Evolutionary conservation across 2,888 invertebrate species (phyloP).

Genomic region (Agrilus biguttatus): DNA sequence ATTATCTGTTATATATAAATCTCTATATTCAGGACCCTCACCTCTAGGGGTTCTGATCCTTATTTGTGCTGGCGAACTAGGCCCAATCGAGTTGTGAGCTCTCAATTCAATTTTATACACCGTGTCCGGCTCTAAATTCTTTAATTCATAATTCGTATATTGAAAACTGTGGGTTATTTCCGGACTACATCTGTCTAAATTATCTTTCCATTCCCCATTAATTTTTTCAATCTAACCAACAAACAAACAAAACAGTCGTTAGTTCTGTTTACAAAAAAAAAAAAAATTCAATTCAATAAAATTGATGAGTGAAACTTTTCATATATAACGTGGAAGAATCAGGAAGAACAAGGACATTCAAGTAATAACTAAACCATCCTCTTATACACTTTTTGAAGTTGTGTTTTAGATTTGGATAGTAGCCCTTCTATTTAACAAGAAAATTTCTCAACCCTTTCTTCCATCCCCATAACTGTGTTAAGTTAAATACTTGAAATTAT

Average conservation of each 20-base stretch:
- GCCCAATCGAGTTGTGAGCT: constrained; percentile 77
- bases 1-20: constrained; percentile 7
- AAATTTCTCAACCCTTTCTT: too few species aligned
- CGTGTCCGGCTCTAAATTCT: constrained; percentile 58
- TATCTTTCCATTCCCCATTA: constrained; percentile 49
- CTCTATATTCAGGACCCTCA: constrained; percentile 39
- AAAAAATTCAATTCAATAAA: background rate
- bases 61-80: constrained; percentile 61
- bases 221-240: constrained; percentile 46
- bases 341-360: too few species aligned
- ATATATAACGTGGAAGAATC: too few species aligned
- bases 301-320: background rate
- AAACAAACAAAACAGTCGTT: background rate
- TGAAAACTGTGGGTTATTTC: constrained; percentile 46
- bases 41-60: constrained; percentile 77
- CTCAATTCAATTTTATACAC: constrained; percentile 71
- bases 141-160: constrained; percentile 52
- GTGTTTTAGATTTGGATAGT: too few species aligned
- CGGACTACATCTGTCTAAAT: constrained; percentile 36
- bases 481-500: too few species aligned
- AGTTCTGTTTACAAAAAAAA: background rate
- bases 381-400: too few species aligned
- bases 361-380: too few species aligned
- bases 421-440: too few species aligned
- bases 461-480: background rate